Base-by-base conservation (phyloP, 2,888 invertebrate species). In the Morpho helenor region DNA sequence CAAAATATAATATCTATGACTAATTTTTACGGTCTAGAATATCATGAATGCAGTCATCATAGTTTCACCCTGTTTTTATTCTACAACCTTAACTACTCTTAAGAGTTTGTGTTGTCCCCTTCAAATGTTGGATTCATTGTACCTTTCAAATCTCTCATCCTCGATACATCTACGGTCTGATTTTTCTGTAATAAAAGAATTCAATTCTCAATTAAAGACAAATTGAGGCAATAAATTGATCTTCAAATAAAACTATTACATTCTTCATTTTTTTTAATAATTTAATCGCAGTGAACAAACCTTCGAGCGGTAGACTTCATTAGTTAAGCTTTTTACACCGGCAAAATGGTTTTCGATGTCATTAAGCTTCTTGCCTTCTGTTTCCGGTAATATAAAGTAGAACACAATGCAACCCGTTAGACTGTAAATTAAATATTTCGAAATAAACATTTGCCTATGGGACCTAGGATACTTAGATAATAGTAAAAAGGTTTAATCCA, bases 311-410 rank as follows among this genome's bases (percentile, higher is more conserved):
- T 82, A 82, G 3, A 92, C 89, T 58, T 80, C 70, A 63, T 92
- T 92, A 3, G 76, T 79, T 22, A 93, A 72, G 65, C 84, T 92
- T 49, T 83, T 87, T 39, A 91, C 75, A 0, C 94, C 94, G 0
- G 93, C 91, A 68, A 93, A 95, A 76, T 95, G 95, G 60, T 93
- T 92, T 68, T 94, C 93, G 52, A 96, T 95, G 67, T 95, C 95
- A 56, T 91, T 89, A 47, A 96, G 78, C 0, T 93, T 93, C 71
- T 95, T 93, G 0, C 96, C 96, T 77, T 96, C 96, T 0, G 97
- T 97, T 87, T 97, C 97, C 0, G 96, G 96, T 59, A 97, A 79
- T 42, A 93, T 83, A 61, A 93, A 93, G 74, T 93, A 95, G 42
- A 96, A 84, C 7, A 93, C 77, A 4, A 93, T 62, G n/a, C 93